These are phyloP conservation scores for Sula dactylatra DNA, from an alignment of 2,113 vertebrate species.

Conservation along the genomic window DNA sequence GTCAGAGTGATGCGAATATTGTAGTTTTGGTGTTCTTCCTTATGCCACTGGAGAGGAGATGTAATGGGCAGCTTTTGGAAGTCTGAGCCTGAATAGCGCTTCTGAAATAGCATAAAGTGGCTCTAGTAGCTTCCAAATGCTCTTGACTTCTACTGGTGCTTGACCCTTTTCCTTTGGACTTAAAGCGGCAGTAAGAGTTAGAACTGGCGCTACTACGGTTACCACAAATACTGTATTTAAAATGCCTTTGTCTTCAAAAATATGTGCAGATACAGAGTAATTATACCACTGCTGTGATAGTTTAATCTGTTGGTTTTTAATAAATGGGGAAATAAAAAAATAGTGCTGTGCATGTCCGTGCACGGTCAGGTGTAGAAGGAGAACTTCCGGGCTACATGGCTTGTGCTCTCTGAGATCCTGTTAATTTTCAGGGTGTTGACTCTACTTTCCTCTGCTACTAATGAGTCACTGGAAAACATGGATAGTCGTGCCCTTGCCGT, in stretches of 20 bases:
- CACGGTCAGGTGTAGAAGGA: not conserved
- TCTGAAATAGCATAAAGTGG: not conserved
- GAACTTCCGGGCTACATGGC: not conserved
- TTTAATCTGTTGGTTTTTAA: not conserved
- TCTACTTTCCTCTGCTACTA: not conserved
- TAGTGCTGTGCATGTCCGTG: fast-evolving
- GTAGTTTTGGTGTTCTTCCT: not conserved
- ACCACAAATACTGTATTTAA: fast-evolving
- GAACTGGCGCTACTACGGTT: not conserved
- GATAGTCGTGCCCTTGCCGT: not conserved
- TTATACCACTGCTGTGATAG: not conserved
- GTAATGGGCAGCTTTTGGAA: not conserved
- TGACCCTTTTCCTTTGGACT: not conserved
- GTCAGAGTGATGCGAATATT: no score
- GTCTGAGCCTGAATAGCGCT: not conserved
- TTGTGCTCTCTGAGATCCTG: not conserved
- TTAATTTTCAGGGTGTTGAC: not conserved
- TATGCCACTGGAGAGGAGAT: not conserved
- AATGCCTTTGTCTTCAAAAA: not conserved
- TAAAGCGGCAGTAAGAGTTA: not conserved
- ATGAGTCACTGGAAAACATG: not conserved
- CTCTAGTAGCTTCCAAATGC: not conserved
- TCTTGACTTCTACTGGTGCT: not conserved
- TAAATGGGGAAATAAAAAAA: not conserved
- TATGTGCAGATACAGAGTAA: not conserved